Evolutionary conservation across 2,113 vertebrate species (phyloP).

Genomic region (Speoplatyrhinus poulsoni): DNA sequence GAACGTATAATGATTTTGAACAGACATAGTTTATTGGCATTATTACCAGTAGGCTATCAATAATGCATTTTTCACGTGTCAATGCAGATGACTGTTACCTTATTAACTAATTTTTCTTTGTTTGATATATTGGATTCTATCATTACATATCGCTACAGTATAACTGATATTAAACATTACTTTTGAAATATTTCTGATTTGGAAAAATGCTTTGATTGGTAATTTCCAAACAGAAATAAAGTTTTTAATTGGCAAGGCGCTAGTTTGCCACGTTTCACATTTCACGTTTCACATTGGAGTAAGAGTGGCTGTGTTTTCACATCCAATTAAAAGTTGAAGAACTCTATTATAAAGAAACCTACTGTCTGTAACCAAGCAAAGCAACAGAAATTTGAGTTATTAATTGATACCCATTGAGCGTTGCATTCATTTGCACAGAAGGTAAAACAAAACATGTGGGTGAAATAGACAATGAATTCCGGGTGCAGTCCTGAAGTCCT

Average conservation of each 20-base stretch:
- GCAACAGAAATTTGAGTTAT: conserved; percentile 72
- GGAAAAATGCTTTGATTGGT: conserved; percentile 23
- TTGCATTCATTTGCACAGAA: conserved; percentile 56
- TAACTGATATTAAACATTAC: neutral
- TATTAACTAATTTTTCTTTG: neutral
- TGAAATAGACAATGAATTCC: conserved; percentile 58
- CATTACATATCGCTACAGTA: neutral
- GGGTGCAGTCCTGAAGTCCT: conserved; percentile 53
- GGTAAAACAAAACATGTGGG: conserved; percentile 58
- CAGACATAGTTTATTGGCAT: too few species aligned
- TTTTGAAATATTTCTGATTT: neutral
- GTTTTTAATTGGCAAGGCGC: conserved; percentile 45
- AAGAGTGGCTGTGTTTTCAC: conserved; percentile 59
- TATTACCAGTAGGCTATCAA: too few species aligned
- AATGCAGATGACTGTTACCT: neutral
- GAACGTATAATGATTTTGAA: too few species aligned
- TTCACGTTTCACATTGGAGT: conserved; percentile 8
- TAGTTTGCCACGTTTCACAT: conserved; percentile 14
- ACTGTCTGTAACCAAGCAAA: conserved; percentile 77
- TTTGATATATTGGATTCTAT: neutral
- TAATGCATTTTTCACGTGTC: too few species aligned
- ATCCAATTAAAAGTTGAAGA: conserved; percentile 80
- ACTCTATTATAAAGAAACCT: conserved; percentile 69
- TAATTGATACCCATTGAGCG: conserved; percentile 76
- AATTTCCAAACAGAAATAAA: conserved; percentile 38